These are phyloP conservation scores for Punctoribates punctum DNA, from an alignment of 2,888 invertebrate genomes.

Conservation along the genomic window DNA sequence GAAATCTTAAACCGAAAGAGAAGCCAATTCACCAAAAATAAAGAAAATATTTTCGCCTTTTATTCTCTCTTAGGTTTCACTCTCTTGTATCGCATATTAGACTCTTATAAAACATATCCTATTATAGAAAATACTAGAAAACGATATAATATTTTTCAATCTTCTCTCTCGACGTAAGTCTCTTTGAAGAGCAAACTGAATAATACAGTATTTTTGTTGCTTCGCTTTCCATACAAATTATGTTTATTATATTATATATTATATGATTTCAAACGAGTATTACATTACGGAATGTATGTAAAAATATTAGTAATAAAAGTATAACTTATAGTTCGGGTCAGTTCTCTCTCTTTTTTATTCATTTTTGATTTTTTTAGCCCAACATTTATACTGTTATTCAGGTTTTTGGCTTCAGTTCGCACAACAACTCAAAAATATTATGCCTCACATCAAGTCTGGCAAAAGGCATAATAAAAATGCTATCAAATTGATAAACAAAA, in stretches of 20 bases:
- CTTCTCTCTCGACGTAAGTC: too few relatives aligned
- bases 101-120: not conserved
- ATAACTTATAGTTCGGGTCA: slow-evolving; percentile 33
- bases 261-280: not conserved
- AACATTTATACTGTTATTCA: not conserved
- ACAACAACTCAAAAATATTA: not conserved
- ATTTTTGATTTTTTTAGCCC: not conserved
- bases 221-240: too few relatives aligned
- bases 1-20: not conserved
- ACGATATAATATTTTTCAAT: not conserved
- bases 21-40: not conserved
- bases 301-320: slow-evolving; percentile 22
- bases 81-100: not conserved
- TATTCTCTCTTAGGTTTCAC: not conserved
- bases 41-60: not conserved
- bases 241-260: slow-evolving; percentile 5
- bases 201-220: too few relatives aligned
- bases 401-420: not conserved
- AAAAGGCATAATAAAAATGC: too few relatives aligned
- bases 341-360: slow-evolving; percentile 11
- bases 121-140: not conserved
- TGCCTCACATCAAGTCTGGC: not conserved
- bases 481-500: too few relatives aligned
- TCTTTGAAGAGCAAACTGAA: too few relatives aligned
- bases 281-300: not conserved